These are phyloP conservation scores for Sterrhoptilus dennistouni DNA, from an alignment of 2,113 vertebrate species.

Conservation along the genomic window DNA sequence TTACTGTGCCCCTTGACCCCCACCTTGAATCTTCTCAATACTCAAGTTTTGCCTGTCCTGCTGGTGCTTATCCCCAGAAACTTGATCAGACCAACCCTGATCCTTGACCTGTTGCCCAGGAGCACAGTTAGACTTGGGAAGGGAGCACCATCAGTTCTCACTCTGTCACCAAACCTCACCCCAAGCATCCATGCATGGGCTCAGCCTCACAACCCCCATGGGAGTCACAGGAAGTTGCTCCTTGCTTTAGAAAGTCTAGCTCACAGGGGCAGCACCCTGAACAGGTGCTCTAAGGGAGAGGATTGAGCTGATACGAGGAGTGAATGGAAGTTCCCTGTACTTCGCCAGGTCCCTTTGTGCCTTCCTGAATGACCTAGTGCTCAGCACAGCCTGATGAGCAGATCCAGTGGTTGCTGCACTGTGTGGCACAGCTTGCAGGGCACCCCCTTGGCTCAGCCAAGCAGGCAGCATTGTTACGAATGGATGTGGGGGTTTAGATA, in stretches of 20 bases:
- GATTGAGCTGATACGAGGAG: neutral
- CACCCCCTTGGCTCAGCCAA: neutral
- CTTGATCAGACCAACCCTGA: neutral
- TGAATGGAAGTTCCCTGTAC: neutral
- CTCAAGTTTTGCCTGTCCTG: neutral
- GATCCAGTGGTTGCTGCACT: neutral
- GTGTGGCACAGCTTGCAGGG: neutral
- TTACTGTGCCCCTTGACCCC: no score
- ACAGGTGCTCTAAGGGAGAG: neutral
- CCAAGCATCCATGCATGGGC: rapidly evolving
- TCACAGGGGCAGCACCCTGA: neutral
- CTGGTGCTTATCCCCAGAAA: neutral
- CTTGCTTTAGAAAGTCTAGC: neutral
- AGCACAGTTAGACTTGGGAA: no score
- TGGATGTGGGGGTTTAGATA: neutral
- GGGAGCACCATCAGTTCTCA: neutral
- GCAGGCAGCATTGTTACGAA: neutral
- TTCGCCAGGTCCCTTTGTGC: neutral
- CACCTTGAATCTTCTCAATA: neutral
- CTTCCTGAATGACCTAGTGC: neutral
- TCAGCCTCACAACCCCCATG: neutral
- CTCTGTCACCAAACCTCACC: neutral
- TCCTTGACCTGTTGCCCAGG: neutral
- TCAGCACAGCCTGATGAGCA: rapidly evolving
- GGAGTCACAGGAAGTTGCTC: neutral